phyloP scores from a whole-genome alignment of 2,113 vertebrate genomes.

The Hippocampus comes region DNA sequence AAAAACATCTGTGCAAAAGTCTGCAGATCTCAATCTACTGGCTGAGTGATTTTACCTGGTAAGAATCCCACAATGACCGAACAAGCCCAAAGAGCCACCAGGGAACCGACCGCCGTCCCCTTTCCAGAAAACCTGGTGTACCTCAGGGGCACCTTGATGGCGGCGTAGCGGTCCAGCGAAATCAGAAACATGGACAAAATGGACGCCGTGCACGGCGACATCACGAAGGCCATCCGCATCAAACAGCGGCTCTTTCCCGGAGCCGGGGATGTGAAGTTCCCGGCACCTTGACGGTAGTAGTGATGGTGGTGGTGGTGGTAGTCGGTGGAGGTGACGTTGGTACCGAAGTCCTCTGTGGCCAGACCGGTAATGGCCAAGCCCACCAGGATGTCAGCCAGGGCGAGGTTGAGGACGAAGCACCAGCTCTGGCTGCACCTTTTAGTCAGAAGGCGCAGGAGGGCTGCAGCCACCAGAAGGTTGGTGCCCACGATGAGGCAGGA shows the following conservation, averaged over 20 bases:
- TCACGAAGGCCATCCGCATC: slow-evolving; percentile 82
- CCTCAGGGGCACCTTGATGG: slow-evolving; percentile 82
- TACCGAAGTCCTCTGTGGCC: slow-evolving; percentile 72
- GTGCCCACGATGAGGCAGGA: slow-evolving; percentile 79
- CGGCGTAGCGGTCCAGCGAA: slow-evolving; percentile 85
- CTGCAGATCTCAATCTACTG: neutral
- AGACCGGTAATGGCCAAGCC: slow-evolving; percentile 79
- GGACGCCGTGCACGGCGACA: slow-evolving; percentile 79
- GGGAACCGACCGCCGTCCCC: slow-evolving; percentile 40
- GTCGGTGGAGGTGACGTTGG: neutral
- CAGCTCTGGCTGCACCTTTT: slow-evolving; percentile 76
- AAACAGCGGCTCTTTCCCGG: slow-evolving; percentile 72
- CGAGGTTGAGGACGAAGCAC: slow-evolving; percentile 84
- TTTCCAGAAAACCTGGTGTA: slow-evolving; percentile 76
- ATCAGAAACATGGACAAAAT: slow-evolving; percentile 85
- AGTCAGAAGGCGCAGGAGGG: slow-evolving; percentile 74
- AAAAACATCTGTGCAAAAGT: too few species aligned
- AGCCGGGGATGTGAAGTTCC: slow-evolving; percentile 12
- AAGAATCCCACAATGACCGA: slow-evolving; percentile 78
- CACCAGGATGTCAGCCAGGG: slow-evolving; percentile 80
- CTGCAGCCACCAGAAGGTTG: slow-evolving; percentile 74
- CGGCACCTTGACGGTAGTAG: neutral
- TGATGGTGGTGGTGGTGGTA: neutral
- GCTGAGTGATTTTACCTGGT: slow-evolving; percentile 60
- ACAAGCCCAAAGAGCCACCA: slow-evolving; percentile 76